Percentiles rank a stretch among this genome's conserved stretches.
Conservation (phyloP, 35 echinoderm and acorn worm species). For the Ophiothrix spiculata region DNA sequence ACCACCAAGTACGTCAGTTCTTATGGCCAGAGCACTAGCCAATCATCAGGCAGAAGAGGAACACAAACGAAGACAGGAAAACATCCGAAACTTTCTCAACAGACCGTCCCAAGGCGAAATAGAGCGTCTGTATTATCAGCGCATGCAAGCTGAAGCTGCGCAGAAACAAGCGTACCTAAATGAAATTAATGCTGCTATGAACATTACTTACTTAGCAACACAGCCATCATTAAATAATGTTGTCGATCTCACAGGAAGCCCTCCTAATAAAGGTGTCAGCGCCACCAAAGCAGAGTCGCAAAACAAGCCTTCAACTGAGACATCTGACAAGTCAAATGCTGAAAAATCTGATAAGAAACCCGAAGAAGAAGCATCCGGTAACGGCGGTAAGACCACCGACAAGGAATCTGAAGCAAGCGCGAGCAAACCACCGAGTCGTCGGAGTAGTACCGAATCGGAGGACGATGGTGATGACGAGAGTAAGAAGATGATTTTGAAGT, state of each 20-base stretch:
- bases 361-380: too few species aligned
- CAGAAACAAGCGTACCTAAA: too few species aligned
- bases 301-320: not conserved
- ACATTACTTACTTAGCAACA: not conserved
- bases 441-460: not conserved
- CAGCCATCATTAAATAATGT: not conserved
- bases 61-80: not conserved
- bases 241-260: not conserved
- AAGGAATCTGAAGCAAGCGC: not conserved
- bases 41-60: not conserved
- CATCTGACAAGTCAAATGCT: not conserved
- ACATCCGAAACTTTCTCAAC: not conserved
- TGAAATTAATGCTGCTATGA: not conserved
- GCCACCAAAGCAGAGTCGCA: not conserved
- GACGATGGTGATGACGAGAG: not conserved
- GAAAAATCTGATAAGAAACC: too few species aligned
- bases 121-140: not conserved
- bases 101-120: not conserved
- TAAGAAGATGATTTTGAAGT: not conserved
- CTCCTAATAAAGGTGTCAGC: not conserved
- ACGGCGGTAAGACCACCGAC: too few species aligned
- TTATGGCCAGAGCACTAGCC: too few species aligned
- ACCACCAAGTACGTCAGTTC: too few species aligned
- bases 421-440: too few species aligned
- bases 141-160: not conserved